Evolutionary conservation across 1,140 invertebrate genomes (phyloP), one percentile per base, ranked within the genome.

Genomic region (Nomia melanderi): DNA sequence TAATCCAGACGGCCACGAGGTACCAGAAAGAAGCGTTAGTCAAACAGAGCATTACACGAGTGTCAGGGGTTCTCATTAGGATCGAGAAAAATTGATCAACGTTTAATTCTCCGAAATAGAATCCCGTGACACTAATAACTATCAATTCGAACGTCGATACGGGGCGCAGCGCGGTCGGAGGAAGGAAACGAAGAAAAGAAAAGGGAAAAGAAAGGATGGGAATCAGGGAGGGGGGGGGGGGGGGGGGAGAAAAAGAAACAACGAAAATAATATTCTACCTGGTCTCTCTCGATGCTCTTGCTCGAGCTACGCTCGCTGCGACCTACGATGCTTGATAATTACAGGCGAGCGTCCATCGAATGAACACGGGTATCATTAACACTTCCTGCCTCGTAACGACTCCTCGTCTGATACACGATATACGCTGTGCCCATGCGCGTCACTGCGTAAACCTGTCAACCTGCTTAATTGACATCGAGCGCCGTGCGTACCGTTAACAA

Each of bases 341-440:
- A 92, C 88, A 92, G 86, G 82, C 89, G 90, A 88, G 87, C 88
- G 89, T 89, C 84, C 88, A 90, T 85, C 89, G 90, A 92, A 91
- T 91, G 86, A 90, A 85, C 89, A 90, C 88, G 89, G 90, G 89
- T 92, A 92, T 92, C 90, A 91, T 92, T 92, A 92, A 91, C 91
- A 91, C 91, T 92, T 92, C 90, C 91, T 92, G 90, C 86, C 88
- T 89, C 89, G 83, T 91, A 91, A 91, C 90, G 88, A 91, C 89
- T 90, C 89, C 83, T 91, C 89, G 88, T 89, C 91, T 87, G 89
- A 86, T 86, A 85, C 83, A 86, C 83, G 85, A 85, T 79, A 85
- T 74, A 66, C 82, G 85, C 87, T 88, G 87, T 88, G 82, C 81
- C 85, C 66, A 56, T 74, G 81, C 87, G 85, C 86, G 89, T 89